Evolutionary conservation across 2,113 vertebrate species (phyloP), one percentile per base, ranked within the genome.

Genomic region (Myotis yumanensis): DNA sequence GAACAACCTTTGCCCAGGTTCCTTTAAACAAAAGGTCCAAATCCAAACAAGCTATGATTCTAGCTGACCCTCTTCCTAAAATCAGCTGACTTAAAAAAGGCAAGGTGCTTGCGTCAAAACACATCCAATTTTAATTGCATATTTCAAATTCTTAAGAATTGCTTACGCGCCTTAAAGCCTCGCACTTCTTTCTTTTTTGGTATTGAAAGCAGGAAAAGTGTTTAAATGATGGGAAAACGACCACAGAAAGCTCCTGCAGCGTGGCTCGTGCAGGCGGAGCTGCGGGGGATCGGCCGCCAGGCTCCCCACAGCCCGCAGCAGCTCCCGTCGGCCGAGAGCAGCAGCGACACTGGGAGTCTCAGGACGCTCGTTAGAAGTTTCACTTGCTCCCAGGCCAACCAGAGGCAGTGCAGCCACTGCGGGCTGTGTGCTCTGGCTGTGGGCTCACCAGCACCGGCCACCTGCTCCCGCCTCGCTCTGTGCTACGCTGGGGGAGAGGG

Each of bases 131-230:
- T 87, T 87, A 93, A 95, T 97, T 97, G 97, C 97, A 97, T 97
- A 97, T 97, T 96, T 97, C 77, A 96, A 95, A 93, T 93, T 92
- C 90, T 89, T 95, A 89, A 92, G 88, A 97, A 96, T 79, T 96
- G 89, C 88, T 86, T 93, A 82, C 83, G 94, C 94, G 93, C 96
- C 91, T 96, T 97, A 96, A 97, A 97, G 96, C 94, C 93, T 96
- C 75, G 81, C 40, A 59, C 88, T 93, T 88, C 89, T 94, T 89
- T 89, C 48, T 20, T 96, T 97, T 97, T 97, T 97, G 97, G 97
- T 97, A 96, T 46, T 91, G 43, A 95, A 95, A 97, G 92, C 96
- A 96, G 88, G 76, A 92, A 90, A 84, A 88, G 40, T 62, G 77
- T 64, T 79, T 72, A 37, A 91, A 73, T 57, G 75, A 89, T 68